A percentile compares a stretch with the other conserved stretches of the same genome.
Conservation (phyloP, 2,888 invertebrate genomes). For the Myopa tessellatipennis region DNA sequence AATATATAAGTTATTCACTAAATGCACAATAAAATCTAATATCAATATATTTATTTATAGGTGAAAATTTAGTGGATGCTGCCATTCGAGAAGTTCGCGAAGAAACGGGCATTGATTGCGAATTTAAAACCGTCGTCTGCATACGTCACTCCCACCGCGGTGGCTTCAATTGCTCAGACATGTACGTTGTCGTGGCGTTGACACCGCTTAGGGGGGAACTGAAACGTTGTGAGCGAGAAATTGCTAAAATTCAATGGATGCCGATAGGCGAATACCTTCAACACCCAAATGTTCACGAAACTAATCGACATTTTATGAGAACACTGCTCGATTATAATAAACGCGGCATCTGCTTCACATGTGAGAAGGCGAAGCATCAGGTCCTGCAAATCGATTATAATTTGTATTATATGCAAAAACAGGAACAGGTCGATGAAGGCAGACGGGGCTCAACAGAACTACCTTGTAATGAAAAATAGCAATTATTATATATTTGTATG, state of each 20-base stretch:
- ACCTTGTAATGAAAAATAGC: neutral
- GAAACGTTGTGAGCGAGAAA: slow-evolving; percentile 79
- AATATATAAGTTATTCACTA: neutral
- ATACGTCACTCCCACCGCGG: slow-evolving; percentile 83
- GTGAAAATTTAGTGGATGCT: slow-evolving; percentile 85
- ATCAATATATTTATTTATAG: slow-evolving; percentile 65
- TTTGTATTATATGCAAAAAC: slow-evolving; percentile 61
- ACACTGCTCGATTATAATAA: slow-evolving; percentile 76
- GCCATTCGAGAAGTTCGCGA: slow-evolving; percentile 88
- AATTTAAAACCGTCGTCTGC: slow-evolving; percentile 81
- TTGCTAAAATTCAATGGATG: slow-evolving; percentile 86
- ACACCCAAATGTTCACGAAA: slow-evolving; percentile 79
- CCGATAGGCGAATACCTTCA: slow-evolving; percentile 77
- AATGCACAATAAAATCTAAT: neutral
- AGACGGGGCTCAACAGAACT: neutral
- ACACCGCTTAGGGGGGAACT: slow-evolving; percentile 75
- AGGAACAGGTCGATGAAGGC: slow-evolving; percentile 29
- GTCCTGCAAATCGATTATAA: slow-evolving; percentile 62
- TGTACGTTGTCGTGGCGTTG: slow-evolving; percentile 83
- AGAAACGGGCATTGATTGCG: slow-evolving; percentile 86
- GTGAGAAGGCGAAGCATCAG: slow-evolving; percentile 68
- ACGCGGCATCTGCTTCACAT: slow-evolving; percentile 73
- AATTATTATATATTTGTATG: neutral
- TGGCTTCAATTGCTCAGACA: slow-evolving; percentile 86
- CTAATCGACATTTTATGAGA: slow-evolving; percentile 76